Base-by-base conservation (phyloP, 1,140 invertebrate genomes). In the Plutomurus gul region DNA sequence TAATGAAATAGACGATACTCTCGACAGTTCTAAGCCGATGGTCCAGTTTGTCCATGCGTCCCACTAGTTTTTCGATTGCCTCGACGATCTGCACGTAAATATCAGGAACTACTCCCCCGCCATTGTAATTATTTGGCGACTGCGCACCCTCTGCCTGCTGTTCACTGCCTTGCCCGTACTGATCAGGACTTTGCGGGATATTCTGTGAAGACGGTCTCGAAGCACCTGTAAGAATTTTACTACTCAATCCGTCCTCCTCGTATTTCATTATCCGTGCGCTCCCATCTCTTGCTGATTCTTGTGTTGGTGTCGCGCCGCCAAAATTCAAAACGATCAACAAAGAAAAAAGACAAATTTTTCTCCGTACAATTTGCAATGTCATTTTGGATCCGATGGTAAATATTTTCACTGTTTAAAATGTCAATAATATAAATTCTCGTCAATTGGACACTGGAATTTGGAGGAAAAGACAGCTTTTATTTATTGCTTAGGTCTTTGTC, bases 31-130 rank as follows among this genome's bases (percentile, higher is more conserved):
- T 77, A 6, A 84, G 13, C 25, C 82, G 72, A 16, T 20, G 33
- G 37, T 84, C 82, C 13, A 84, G 16, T 75, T 78, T 82, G 27
- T 84, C 82, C 73, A 84, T 82, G 5, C 81, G 40, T 20, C 40
- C 76, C 6, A 84, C 80, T 1, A 84, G 43, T 33, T 84, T 84
- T 25, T 84, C 82, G 11, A 84, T 79, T 11, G 82, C 82, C 20
- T 40, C 76, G 6, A 84, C 27, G 3, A 84, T 22, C 46, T 84
- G 82, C 36, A 84, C 43, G 36, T 84, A 72, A 16, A 72, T 40
- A 40, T 40, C 36, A 8, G 70, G 36, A 18, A 72, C 27, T 36
- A 18, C 47, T 49, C 46, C n/a, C 46, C 18, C 3, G n/a, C 30
- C 30, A 22, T 72, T 72, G 6, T 11, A 7, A n/a, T 49, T 36